Evolutionary conservation across 2,113 vertebrate species (phyloP).

Genomic region (Axis porcinus): DNA sequence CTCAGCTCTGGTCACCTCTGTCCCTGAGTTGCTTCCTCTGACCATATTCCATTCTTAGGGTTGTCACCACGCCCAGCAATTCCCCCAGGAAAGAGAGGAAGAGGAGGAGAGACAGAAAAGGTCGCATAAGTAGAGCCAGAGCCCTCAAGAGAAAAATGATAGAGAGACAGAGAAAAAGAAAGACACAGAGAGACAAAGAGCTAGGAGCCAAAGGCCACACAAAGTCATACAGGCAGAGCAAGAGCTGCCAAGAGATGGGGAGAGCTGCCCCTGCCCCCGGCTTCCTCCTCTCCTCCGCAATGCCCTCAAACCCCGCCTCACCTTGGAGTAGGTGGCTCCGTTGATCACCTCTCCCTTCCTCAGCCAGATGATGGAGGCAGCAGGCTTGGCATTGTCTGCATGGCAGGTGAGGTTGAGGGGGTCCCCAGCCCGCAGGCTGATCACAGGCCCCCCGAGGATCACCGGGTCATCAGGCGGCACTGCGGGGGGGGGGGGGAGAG

Average conservation of each 20-base stretch:
- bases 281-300: fast-evolving
- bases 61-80: not conserved
- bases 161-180: fast-evolving
- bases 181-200: not conserved
- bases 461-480: conserved; percentile 97
- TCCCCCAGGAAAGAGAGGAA: not conserved
- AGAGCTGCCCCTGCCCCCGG: not conserved
- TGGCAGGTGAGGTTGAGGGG: conserved; percentile 97
- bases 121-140: not conserved
- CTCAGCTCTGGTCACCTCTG: not conserved
- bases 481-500: conserved; percentile 68
- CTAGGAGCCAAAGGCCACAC: not conserved
- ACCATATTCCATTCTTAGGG: not conserved
- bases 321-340: conserved; percentile 97
- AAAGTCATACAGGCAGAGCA: fast-evolving
- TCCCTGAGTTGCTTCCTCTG: not conserved
- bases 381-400: conserved; percentile 95
- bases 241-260: too few species aligned
- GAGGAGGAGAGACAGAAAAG: too few species aligned
- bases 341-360: conserved; percentile 93
- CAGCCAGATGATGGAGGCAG: conserved; percentile 97
- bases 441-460: conserved; percentile 93
- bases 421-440: conserved; percentile 94
- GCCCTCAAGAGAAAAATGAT: not conserved
- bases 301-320: conserved; percentile 66